Evolutionary conservation across 1,140 invertebrate genomes (phyloP), one percentile per base, ranked within the genome.

Genomic region (Drosophila eugracilis): DNA sequence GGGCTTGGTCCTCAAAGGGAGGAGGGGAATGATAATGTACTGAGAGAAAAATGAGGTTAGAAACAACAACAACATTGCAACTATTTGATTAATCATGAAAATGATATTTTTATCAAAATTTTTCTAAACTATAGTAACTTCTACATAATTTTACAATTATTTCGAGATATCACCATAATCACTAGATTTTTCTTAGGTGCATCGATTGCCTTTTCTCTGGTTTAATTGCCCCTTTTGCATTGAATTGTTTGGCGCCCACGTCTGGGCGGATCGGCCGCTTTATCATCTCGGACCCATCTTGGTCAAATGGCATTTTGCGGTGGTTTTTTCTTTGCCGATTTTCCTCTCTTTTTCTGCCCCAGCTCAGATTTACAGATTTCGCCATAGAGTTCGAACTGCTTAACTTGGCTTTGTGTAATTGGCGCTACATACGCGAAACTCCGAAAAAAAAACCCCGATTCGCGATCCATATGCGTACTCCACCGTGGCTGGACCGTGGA

Each of bases 351-450:
- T 37, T 59, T 45, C 39, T 47, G 24, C 1, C 17, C 49, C 58
- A 45, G 58, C 53, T 41, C 44, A 79, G 80, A 84, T 84, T 79
- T 79, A 50, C 65, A 78, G 79, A 84, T 83, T 84, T 83, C 63
- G 58, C 52, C 66, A 52, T 63, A 69, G 32, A 47, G 54, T 39
- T 50, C 47, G 24, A 37, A 60, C 45, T 30, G 48, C 66, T 32
- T 53, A 37, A 34, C 48, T 59, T 37, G 34, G 44, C 48, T 79
- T 74, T 80, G 77, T 86, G 52, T 85, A 86, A 86, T 85, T 85
- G 81, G 77, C 76, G 80, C 80, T 79, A 71, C 65, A 47, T 59
- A 72, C 69, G 48, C 63, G 59, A n/a, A n/a, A 67, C 42, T 32
- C 32, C 37, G 36, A 49, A 19, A 42, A 45, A 15, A 24, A 39